A percentile compares a stretch with the other conserved stretches of the same genome.
Evolutionary conservation across 92 coral and sea anemone genomes (phyloP).

Genomic region (Scolanthus callimorphus): DNA sequence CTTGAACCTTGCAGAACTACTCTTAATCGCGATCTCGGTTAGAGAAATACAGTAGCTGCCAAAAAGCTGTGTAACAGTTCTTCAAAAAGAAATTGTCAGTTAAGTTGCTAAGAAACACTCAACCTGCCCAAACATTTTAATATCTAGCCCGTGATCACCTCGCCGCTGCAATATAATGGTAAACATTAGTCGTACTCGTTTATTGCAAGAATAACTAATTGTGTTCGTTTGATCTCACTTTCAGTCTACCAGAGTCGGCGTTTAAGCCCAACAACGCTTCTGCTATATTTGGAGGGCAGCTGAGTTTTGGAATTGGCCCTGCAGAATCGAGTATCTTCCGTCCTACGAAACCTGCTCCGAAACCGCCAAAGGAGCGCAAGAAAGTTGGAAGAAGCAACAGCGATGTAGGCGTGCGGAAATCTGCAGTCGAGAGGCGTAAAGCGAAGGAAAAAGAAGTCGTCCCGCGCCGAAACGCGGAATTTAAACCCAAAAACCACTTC

Average conservation of each 20-base stretch:
- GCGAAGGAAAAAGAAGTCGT: constrained; percentile 45
- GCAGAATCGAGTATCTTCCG: constrained; percentile 56
- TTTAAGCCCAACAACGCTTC: constrained; percentile 73
- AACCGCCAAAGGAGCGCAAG: constrained; percentile 29
- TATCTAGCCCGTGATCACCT: no score
- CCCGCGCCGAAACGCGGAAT: constrained; percentile 46
- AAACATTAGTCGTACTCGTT: no score
- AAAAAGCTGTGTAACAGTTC: no score
- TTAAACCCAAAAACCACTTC: constrained; percentile 14
- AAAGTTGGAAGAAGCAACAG: constrained; percentile 70
- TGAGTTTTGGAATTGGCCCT: constrained; percentile 69
- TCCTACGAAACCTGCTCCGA: constrained; percentile 49
- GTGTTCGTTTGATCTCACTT: not conserved
- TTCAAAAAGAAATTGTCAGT: no score
- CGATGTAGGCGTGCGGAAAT: constrained; percentile 70
- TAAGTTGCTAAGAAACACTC: no score
- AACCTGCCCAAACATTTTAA: no score
- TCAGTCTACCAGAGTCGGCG: constrained; percentile 80
- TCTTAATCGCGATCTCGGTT: no score
- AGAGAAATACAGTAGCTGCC: no score
- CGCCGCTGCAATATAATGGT: no score
- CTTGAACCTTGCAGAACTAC: no score
- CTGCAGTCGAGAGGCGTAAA: constrained; percentile 55
- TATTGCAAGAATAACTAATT: no score
- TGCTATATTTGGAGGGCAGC: constrained; percentile 87